phyloP scores from a whole-genome alignment of 2,113 vertebrate species.

The Solenodon paradoxus region DNA sequence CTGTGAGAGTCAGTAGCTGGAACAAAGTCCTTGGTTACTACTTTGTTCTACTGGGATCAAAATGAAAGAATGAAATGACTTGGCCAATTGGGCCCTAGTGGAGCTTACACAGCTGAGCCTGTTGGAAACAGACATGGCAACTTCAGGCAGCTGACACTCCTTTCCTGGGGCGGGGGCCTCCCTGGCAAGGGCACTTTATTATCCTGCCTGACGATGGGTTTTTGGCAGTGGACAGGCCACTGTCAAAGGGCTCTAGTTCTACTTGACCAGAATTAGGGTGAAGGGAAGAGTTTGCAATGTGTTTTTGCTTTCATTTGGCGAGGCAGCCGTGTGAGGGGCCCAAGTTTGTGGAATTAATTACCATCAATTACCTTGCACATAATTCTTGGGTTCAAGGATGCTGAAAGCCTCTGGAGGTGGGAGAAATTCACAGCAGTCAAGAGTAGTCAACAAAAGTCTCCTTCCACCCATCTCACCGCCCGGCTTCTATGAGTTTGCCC shows the following conservation, averaged over 20 bases:
- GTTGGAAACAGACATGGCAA: not conserved
- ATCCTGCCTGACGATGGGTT: accelerated
- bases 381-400: not conserved
- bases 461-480: not conserved
- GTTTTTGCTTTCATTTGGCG: not conserved
- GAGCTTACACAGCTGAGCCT: not conserved
- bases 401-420: conserved; percentile 19
- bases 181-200: accelerated
- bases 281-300: not conserved
- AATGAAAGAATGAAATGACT: not conserved
- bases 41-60: not conserved
- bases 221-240: not conserved
- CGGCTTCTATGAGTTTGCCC: not conserved
- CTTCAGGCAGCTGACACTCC: not conserved
- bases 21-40: not conserved
- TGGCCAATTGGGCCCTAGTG: not conserved
- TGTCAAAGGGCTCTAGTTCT: not conserved
- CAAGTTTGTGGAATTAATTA: conserved; percentile 58
- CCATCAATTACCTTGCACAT: conserved; percentile 19
- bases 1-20: not conserved
- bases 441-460: not conserved
- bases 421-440: not conserved
- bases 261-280: not conserved
- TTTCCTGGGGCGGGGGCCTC: not conserved
- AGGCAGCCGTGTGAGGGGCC: not conserved